phyloP scores from a whole-genome alignment of 2,113 vertebrate genomes.

The Balaenoptera acutorostrata region DNA sequence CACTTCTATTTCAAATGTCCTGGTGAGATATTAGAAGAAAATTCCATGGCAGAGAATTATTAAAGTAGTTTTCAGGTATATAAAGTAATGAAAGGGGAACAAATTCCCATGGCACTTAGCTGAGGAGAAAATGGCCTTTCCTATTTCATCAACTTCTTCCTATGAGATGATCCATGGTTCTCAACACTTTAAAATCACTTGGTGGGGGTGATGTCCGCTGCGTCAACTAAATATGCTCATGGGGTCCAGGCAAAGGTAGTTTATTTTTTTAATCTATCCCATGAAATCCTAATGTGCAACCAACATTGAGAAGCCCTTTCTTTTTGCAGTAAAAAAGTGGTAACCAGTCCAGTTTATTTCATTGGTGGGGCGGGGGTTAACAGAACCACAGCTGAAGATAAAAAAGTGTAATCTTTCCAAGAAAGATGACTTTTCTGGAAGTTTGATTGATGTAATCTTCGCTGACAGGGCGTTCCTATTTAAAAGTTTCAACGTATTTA shows the following conservation, averaged over 20 bases:
- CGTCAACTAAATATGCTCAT: not conserved
- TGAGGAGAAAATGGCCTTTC: not conserved
- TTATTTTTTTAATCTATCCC: not conserved
- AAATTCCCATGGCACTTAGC: not conserved
- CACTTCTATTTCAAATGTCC: not conserved
- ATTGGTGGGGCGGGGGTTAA: not conserved
- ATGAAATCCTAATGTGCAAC: not conserved
- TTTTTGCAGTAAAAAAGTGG: not conserved
- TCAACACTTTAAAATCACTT: not conserved
- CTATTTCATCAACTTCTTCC: not conserved
- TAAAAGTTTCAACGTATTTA: not conserved
- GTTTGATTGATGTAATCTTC: not conserved
- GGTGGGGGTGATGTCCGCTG: accelerated
- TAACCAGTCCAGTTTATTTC: not conserved
- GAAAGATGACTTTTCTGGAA: not conserved
- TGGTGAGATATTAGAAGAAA: not conserved
- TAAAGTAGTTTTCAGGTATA: not conserved
- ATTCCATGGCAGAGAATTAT: not conserved
- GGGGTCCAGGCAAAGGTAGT: not conserved
- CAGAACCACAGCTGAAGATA: not conserved
- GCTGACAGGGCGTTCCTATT: not conserved
- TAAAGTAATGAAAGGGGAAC: not conserved
- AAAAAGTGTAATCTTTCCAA: not conserved
- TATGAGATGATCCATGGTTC: not conserved
- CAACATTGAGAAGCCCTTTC: not conserved